Evolutionary conservation across 2,888 invertebrate species (phyloP), one percentile per base, ranked within the genome.

Genomic region (Cerceris rybyensis): DNA sequence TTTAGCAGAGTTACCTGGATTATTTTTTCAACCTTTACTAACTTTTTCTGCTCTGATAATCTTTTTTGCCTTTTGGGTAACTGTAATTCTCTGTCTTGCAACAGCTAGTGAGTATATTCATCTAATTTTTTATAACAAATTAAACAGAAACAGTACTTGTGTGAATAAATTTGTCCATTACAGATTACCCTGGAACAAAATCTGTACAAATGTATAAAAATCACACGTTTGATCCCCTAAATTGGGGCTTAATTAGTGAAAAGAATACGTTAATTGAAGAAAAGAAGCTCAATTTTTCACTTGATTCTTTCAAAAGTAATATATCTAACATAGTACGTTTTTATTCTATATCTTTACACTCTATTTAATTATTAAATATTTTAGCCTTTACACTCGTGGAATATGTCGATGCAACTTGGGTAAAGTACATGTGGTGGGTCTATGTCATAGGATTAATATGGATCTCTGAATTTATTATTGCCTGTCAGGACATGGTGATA

Each of bases 391-490:
- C 94, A 7, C 93, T 96, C 63, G 94, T 97, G 68, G 95, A 97
- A 90, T 97, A 96, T 90, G 93, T 94, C 11, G 96, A 96, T 90
- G 95, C 96, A 0, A 94, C 95, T 84, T 96, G 97, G 96, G 95
- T 98, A 49, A 96, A 96, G 89, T 97, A 97, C 87, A 97, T 98
- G 96, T 97, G 98, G 96, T 98, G 98, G 98, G 95, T 98, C 86
- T 97, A 98, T 90, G 86, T 92, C 9, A 94, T 98, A 65, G 98
- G 97, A 55, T 94, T 98, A 28, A 95, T 99, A 81, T 99, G 98
- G 98, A 96, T 96, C 11, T 96, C 97, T 41, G 98, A 99, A 93
- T 98, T 98, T 91, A 98, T 98, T 85, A 95, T 98, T 86, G 98
- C 97, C 13, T 98, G 98, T 90, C 98, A 98, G 92, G 97, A 98